Base-by-base conservation (phyloP, 2,888 invertebrate species). In the Euplexia lucipara region DNA sequence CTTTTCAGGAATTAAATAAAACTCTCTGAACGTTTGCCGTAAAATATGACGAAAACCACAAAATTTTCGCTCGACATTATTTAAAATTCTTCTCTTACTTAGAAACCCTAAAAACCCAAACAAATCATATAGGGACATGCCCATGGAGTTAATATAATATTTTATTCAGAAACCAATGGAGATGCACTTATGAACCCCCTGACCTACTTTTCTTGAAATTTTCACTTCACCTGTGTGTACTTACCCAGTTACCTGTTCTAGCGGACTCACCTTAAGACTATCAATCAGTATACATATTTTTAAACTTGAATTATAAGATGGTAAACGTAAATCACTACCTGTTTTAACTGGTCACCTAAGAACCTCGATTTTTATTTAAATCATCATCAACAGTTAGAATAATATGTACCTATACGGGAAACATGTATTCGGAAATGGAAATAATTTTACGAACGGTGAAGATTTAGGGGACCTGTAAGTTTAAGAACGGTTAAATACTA, bases 281-380 rank as follows among this genome's bases (percentile, higher is more conserved):
- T 30, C 14, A 54, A 52, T 74, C 47, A 62, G 62, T 56, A 56
- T 1, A 26, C 30, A n/a, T 7, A n/a, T 52, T 26, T 37, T 16
- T n/a, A 14, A 45, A 39, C 14, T 47, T 18, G 26, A 65, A 58
- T 67, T 59, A 44, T 42, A 68, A 35, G 30, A 56, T 42, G 16
- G 41, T 49, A 49, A 72, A 51, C 44, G 35, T 70, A 66, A 70
- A 70, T 75, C 59, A 72, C 44, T 65, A 60, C 73, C 54, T 53
- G 62, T 66, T 69, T 68, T 48, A 45, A 69, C 57, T 52, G 48
- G 72, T 69, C 69, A 62, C 59, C 42, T 49, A 37, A 47, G 65
- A 72, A 76, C 72, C 73, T 76, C 69, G 12, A 72, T 76, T 72
- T 76, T 76, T 73, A 69, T 76, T 69, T 44, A 76, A 76, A 76